Evolutionary conservation across 2,797 vertebrate species (phyloP).

Genomic region (Alosa sapidissima): DNA sequence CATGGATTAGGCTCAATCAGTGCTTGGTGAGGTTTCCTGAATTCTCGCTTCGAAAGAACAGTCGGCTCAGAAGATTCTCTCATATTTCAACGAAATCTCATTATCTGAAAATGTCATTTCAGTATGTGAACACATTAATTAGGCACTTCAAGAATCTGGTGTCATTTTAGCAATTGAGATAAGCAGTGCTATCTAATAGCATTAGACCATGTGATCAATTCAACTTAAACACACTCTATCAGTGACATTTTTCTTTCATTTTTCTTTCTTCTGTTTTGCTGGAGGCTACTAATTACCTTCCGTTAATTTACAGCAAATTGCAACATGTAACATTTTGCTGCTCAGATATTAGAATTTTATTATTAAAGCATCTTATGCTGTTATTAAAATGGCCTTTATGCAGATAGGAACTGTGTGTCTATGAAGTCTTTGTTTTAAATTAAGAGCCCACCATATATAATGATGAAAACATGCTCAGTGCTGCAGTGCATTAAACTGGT

Average conservation of each 20-base stretch:
- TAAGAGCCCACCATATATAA: background rate
- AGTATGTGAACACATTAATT: background rate
- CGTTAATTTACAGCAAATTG: background rate
- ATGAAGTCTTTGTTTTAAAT: background rate
- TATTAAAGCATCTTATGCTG: background rate
- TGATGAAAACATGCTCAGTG: background rate
- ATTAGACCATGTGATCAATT: background rate
- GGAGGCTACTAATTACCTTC: slow-evolving; percentile 2
- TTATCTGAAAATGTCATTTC: slow-evolving; percentile 12
- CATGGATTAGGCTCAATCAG: background rate
- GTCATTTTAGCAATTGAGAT: slow-evolving; percentile 8
- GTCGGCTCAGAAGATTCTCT: background rate
- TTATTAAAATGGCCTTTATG: background rate
- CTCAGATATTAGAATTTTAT: background rate
- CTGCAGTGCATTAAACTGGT: background rate
- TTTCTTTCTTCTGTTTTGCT: background rate
- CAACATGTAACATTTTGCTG: background rate
- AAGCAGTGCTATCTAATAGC: background rate
- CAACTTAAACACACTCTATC: background rate
- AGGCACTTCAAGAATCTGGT: slow-evolving; percentile 3
- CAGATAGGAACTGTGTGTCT: background rate
- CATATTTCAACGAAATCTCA: slow-evolving; percentile 1
- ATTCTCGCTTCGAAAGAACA: background rate
- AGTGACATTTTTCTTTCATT: background rate
- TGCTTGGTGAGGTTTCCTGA: background rate